Percentiles rank a stretch among this genome's conserved stretches.
phyloP scores from a whole-genome alignment of 2,113 vertebrate species.

The Alosa alosa region DNA sequence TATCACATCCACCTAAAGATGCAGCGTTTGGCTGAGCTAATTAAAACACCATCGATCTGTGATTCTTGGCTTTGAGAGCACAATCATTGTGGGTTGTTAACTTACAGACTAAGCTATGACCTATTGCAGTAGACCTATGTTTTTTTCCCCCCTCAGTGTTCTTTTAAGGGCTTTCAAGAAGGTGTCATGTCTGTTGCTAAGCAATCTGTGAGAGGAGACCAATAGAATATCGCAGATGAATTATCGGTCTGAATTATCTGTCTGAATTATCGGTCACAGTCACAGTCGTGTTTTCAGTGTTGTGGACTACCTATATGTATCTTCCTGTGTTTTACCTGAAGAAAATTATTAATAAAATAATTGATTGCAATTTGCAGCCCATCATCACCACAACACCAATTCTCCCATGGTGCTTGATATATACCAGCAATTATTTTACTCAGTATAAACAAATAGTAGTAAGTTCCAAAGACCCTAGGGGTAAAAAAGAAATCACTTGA shows the following conservation, averaged over 20 bases:
- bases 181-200: conserved; percentile 29
- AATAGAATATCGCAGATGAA: neutral
- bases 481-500: neutral
- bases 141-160: neutral
- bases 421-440: neutral
- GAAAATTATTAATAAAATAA: neutral
- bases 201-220: conserved; percentile 14
- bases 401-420: neutral
- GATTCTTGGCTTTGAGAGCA: conserved; percentile 11
- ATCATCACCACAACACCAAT: neutral
- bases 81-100: neutral
- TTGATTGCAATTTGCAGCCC: neutral
- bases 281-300: neutral
- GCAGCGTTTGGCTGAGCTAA: conserved; percentile 27
- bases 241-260: neutral
- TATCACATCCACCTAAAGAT: conserved; percentile 7
- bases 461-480: neutral
- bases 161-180: conserved; percentile 15
- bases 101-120: conserved; percentile 20
- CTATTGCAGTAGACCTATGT: conserved; percentile 1
- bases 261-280: neutral
- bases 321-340: neutral
- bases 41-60: conserved; percentile 28
- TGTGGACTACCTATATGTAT: neutral
- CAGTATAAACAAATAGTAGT: neutral